Conservation (phyloP, 2,113 vertebrate genomes). For the Dicrurus megarhynchus region DNA sequence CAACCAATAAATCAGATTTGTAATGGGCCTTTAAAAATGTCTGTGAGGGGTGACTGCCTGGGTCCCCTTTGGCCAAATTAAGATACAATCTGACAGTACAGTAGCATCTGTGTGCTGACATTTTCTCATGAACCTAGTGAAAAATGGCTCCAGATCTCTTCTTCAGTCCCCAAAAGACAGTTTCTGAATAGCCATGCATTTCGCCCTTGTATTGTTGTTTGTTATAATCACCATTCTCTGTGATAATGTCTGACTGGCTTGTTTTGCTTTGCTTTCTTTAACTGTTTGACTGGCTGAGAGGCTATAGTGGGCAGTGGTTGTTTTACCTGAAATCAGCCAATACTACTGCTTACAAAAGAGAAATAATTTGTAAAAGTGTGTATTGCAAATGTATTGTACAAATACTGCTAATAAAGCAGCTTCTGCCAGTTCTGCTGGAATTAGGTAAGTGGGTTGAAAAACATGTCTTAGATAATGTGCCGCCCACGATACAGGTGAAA, state of each 20-base stretch:
- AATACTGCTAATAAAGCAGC: background rate
- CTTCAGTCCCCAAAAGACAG: conserved; percentile 55
- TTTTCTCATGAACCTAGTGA: conserved; percentile 74
- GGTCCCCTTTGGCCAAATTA: conserved; percentile 70
- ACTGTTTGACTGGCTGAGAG: background rate
- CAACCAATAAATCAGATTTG: conserved; percentile 62
- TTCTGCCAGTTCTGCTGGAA: background rate
- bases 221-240: conserved; percentile 6
- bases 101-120: conserved; percentile 75
- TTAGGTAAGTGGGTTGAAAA: conserved; percentile 38
- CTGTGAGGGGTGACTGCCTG: conserved; percentile 63
- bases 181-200: conserved; percentile 50
- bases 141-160: conserved; percentile 77
- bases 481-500: background rate
- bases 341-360: background rate
- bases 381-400: background rate
- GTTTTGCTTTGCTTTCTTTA: conserved; percentile 53
- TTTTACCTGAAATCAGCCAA: conserved; percentile 19
- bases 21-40: conserved; percentile 70
- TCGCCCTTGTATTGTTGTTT: conserved; percentile 43
- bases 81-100: conserved; percentile 70
- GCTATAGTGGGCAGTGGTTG: conserved; percentile 17
- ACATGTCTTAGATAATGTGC: background rate
- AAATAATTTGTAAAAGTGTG: background rate
- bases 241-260: conserved; percentile 31